These are phyloP conservation scores for Microplitis manilae DNA, from an alignment of 2,888 invertebrate species.

Conservation along the genomic window DNA sequence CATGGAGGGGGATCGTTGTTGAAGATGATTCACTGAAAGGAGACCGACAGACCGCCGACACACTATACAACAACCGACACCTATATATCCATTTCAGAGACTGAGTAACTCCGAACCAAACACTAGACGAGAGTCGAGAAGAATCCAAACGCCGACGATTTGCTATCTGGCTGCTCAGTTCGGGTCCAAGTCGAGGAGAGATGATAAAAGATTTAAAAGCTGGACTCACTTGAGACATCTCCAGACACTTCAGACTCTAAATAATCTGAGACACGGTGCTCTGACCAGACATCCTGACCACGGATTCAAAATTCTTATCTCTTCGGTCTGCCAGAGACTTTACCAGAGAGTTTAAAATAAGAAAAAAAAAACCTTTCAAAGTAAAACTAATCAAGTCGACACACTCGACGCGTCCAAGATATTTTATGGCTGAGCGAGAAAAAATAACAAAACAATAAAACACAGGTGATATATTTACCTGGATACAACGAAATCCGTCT, in stretches of 20 bases:
- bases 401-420: neutral
- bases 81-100: neutral
- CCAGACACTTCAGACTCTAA: too few relatives aligned
- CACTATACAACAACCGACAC: neutral
- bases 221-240: too few relatives aligned
- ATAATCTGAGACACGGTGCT: too few relatives aligned
- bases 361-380: neutral
- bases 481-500: conserved; percentile 1
- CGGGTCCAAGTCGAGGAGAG: too few relatives aligned
- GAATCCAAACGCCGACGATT: too few relatives aligned
- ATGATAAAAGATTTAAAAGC: too few relatives aligned
- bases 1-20: conserved; percentile 56
- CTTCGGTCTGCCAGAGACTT: too few relatives aligned
- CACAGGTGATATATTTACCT: neutral
- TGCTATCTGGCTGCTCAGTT: too few relatives aligned
- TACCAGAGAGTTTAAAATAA: neutral
- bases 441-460: neutral
- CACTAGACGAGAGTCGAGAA: neutral
- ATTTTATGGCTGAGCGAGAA: neutral
- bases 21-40: conserved; percentile 64
- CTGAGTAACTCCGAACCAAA: neutral
- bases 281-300: too few relatives aligned
- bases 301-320: too few relatives aligned
- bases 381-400: neutral
- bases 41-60: conserved; percentile 46